A percentile compares a stretch with the other conserved stretches of the same genome.
phyloP scores from a whole-genome alignment of 2,113 vertebrate species.

The Naja naja region DNA sequence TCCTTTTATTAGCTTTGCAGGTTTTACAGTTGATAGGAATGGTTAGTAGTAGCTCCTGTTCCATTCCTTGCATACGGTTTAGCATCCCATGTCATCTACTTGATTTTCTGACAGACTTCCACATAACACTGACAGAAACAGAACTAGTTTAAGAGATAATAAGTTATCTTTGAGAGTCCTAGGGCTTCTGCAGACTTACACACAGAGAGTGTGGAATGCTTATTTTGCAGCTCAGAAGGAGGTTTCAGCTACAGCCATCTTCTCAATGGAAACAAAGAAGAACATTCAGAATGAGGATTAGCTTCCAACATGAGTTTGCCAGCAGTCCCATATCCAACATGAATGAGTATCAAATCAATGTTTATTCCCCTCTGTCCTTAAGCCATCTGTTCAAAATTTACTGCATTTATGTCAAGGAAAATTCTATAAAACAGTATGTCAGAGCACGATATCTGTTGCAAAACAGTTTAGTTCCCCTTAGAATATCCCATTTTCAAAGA shows the following conservation, averaged over 20 bases:
- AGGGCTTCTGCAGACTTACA: constrained; percentile 53
- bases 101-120: constrained; percentile 64
- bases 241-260: constrained; percentile 46
- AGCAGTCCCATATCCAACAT: constrained; percentile 20
- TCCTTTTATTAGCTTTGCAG: constrained; percentile 46
- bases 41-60: constrained; percentile 52
- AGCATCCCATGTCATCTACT: constrained; percentile 60
- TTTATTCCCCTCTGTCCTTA: constrained; percentile 1
- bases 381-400: neutral
- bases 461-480: neutral
- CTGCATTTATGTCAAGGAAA: neutral
- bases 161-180: constrained; percentile 55
- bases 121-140: constrained; percentile 55
- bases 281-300: constrained; percentile 1
- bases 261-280: constrained; percentile 41
- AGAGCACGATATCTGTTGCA: neutral
- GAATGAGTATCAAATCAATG: constrained; percentile 6
- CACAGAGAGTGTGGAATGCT: constrained; percentile 53
- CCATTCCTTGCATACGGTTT: constrained; percentile 56
- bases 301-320: constrained; percentile 43
- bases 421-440: neutral
- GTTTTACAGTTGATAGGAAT: constrained; percentile 35
- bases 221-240: constrained; percentile 64
- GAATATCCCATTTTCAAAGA: neutral
- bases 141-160: constrained; percentile 66